Evolutionary conservation across 2,888 invertebrate genomes (phyloP).

Genomic region (Heliconius sara): DNA sequence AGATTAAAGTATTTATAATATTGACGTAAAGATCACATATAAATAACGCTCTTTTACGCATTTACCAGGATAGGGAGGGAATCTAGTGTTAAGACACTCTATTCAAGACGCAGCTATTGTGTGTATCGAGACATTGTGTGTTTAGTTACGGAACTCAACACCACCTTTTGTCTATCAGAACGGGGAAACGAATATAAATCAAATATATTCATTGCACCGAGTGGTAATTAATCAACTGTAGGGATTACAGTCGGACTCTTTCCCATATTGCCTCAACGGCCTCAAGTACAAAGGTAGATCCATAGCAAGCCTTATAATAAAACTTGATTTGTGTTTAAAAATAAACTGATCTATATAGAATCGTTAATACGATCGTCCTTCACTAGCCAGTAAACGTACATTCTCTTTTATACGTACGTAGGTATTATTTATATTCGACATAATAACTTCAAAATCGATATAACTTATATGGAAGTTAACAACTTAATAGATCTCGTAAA

Average conservation of each 20-base stretch:
- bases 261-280: no score
- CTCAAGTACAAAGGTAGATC: background rate
- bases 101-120: no score
- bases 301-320: background rate
- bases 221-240: background rate
- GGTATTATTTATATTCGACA: background rate
- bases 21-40: no score
- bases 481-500: constrained; percentile 8
- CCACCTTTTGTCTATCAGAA: background rate
- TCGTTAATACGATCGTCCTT: background rate
- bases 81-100: no score
- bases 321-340: background rate
- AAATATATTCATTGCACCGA: background rate
- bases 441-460: background rate
- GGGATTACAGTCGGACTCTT: no score
- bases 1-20: no score
- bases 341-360: background rate
- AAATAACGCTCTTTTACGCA: no score
- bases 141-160: background rate
- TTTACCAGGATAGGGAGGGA: no score
- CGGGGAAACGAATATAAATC: no score
- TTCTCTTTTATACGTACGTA: background rate
- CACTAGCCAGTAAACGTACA: background rate
- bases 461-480: constrained; percentile 10
- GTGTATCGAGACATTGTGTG: background rate